Evolutionary conservation across 2,797 vertebrate species (phyloP), one percentile per base, ranked within the genome.

Genomic region (Phaenicophaeus curvirostris): DNA sequence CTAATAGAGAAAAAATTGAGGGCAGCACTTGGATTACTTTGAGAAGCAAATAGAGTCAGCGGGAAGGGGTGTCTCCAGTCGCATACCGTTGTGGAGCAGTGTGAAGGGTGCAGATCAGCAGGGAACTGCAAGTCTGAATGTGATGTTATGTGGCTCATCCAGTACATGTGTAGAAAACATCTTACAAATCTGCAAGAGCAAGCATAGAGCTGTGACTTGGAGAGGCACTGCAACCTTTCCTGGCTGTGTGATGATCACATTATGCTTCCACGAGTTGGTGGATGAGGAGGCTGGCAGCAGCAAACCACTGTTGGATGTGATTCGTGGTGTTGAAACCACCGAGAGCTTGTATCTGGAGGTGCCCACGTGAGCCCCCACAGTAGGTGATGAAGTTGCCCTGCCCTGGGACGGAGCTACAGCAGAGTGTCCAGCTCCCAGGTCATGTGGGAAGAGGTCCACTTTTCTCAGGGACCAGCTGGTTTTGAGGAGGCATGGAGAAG

Each of bases 311-410:
- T 23, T 71, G 75, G 71, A 66, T 61, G 42, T 39, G 30, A 48
- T 30, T 77, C 42, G n/a, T 17, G 33, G 31, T 66, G 83, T 39
- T 51, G 33, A 68, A 87, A 41, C 17, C 21, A 37, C 24, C 9
- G 25, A 20, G 16, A 54, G 13, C 19, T 33, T 61, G 11, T 81
- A 24, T 61, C 57, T 77, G 51, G 41, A 80, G 30, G 10, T 59
- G n/a, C 37, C n/a, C 23, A 35, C 0, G 0, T 39, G 37, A 67
- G 25, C 8, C 12, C 16, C 39, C 1, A 1, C 18, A 23, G 55
- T 41, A 74, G 48, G 17, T 2, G 1, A 3, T 13, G 55, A 61
- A 48, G 53, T 25, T 83, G 37, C 15, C 24, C 11, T 76, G 57
- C 53, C 28, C 19, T 7, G 9, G 3, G 6, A 51, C 2, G 3